A percentile compares a stretch with the other conserved stretches of the same genome.
phyloP scores from a whole-genome alignment of 1,140 invertebrate genomes.

The Eulimnadia texana region DNA sequence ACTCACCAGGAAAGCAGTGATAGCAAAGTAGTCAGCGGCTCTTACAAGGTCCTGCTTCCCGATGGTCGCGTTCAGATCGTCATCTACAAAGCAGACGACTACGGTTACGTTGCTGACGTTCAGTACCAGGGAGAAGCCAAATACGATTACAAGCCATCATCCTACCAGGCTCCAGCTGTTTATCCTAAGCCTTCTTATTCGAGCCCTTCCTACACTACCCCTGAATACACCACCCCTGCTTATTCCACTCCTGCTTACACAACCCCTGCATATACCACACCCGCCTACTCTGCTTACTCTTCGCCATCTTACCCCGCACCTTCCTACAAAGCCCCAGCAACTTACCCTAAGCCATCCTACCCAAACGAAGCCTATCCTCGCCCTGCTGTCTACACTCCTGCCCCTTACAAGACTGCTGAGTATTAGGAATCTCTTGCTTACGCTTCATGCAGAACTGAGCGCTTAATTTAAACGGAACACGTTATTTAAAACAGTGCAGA shows the following conservation, averaged over 20 bases:
- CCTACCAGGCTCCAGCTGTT: background rate
- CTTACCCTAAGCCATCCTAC: too few relatives aligned
- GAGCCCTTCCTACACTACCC: background rate
- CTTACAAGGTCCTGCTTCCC: slow-evolving; percentile 17
- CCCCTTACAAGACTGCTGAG: too few relatives aligned
- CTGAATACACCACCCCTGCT: background rate
- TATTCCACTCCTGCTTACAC: background rate
- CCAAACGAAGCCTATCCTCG: too few relatives aligned
- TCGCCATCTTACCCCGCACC: too few relatives aligned
- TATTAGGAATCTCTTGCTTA: too few relatives aligned
- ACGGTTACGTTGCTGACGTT: slow-evolving; percentile 11
- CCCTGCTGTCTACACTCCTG: too few relatives aligned
- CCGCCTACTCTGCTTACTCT: background rate
- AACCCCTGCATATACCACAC: background rate
- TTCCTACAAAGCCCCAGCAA: too few relatives aligned
- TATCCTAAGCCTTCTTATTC: background rate
- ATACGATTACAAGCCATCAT: slow-evolving; percentile 7
- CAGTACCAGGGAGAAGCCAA: slow-evolving; percentile 6
- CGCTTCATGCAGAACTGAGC: too few relatives aligned
- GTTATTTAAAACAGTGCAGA: too few relatives aligned
- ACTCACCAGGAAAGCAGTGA: slow-evolving; percentile 21
- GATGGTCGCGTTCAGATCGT: slow-evolving; percentile 18
- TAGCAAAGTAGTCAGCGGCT: slow-evolving; percentile 17
- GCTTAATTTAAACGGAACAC: too few relatives aligned
- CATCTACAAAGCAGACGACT: slow-evolving; percentile 15